Evolutionary conservation across 2,797 vertebrate genomes (phyloP).

Genomic region (Ptychobarbus kaznakovi): DNA sequence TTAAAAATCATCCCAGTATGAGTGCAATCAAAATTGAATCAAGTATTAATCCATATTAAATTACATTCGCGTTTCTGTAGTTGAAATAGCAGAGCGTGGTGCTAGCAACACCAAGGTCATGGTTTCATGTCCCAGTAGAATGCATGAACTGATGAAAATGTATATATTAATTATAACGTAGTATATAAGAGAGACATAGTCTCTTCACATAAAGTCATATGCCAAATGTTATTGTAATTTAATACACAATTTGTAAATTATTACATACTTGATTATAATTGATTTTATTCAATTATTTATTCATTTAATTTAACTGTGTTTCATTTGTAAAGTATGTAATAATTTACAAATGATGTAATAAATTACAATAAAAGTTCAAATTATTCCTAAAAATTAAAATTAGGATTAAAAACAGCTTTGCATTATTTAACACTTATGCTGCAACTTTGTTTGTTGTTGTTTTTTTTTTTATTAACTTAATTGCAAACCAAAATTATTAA

Average conservation of each 20-base stretch:
- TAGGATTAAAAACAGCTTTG: not conserved
- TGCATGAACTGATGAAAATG: not conserved
- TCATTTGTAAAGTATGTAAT: not conserved
- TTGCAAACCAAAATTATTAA: no score
- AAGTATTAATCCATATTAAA: not conserved
- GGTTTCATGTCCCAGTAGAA: not conserved
- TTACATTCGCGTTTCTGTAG: not conserved
- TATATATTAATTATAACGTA: not conserved
- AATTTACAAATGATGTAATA: not conserved
- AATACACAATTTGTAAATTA: not conserved
- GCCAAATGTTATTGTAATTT: not conserved
- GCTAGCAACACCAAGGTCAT: not conserved
- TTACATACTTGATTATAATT: no score
- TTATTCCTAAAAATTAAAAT: not conserved
- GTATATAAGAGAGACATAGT: not conserved
- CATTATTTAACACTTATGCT: not conserved
- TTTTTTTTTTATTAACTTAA: no score
- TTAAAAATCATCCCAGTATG: not conserved
- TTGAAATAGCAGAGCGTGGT: not conserved
- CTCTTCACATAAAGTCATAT: not conserved
- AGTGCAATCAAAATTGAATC: not conserved
- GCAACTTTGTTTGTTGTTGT: rapidly evolving
- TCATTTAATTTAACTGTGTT: not conserved
- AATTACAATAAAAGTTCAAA: not conserved
- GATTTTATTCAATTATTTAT: no score